Evolutionary conservation across 2,797 vertebrate genomes (phyloP).

Genomic region (Lagocephalus sceleratus): DNA sequence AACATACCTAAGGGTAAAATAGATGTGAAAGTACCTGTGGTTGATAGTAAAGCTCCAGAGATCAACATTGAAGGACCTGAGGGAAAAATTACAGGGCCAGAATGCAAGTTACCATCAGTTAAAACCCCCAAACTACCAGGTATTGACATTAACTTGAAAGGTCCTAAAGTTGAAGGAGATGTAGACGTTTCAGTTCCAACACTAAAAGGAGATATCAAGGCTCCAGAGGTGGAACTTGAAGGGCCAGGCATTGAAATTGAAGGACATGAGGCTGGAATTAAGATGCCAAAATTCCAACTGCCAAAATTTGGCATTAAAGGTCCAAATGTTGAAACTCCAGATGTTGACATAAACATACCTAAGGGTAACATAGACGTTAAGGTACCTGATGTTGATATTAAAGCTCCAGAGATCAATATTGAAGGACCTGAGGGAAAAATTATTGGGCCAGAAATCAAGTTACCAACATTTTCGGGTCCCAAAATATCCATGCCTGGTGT

Average conservation of each 20-base stretch:
- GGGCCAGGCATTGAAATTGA: conserved; percentile 9
- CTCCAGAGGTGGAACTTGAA: neutral
- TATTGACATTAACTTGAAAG: conserved; percentile 5
- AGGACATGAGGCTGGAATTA: neutral
- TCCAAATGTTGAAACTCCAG: conserved; percentile 1
- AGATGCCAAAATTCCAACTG: neutral
- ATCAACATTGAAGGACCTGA: neutral
- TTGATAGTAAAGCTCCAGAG: neutral
- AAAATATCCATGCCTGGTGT: conserved; percentile 32
- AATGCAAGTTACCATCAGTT: conserved; percentile 48
- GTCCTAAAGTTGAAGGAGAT: conserved; percentile 25
- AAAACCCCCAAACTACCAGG: conserved; percentile 31
- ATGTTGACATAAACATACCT: conserved; percentile 1
- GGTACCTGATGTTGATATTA: neutral
- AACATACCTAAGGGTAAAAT: neutral
- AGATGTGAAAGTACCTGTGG: neutral
- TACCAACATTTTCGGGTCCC: conserved; percentile 30
- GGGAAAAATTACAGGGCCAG: conserved; percentile 13
- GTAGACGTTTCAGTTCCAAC: conserved; percentile 6
- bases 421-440: neutral
- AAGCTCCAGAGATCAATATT: neutral
- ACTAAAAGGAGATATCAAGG: neutral
- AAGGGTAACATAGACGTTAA: neutral
- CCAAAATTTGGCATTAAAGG: conserved; percentile 1
- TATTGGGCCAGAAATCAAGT: neutral